Base-by-base conservation (phyloP, 2,113 vertebrate genomes). In the Chamaea fasciata region DNA sequence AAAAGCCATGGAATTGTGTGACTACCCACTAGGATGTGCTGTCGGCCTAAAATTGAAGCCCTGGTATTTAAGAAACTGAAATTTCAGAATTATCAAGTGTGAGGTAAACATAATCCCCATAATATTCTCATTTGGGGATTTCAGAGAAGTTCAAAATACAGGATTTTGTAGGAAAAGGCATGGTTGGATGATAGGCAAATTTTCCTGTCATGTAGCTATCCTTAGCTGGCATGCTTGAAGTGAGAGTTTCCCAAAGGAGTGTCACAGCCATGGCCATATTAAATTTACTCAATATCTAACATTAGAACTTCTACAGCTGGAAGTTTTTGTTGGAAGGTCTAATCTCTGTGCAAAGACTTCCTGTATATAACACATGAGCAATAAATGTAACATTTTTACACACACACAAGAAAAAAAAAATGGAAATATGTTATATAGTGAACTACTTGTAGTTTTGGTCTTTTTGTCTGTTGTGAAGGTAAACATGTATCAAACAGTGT, bases 1-100 rank as follows among this genome's bases (percentile, higher is more conserved):
- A 70, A 56, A 41, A 49, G 24, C n/a, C 30, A 5, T 13, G 35
- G 52, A 87, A 68, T 27, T 60, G 31, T 59, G 41, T 49, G 15
- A 46, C 31, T 39, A 62, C 42, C 98, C 98, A 97, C 97, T 96
- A 97, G 98, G 96, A 31, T 60, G 97, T 92, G 94, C 98, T 98
- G 81, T 94, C 3, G 88, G 76, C 95, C 96, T 97, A 91, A 92
- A 96, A 59, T 92, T 96, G 92, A 83, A 92, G 30, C 21, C 22
- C 22, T 2, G 0, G 2, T 55, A 8, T 30, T 47, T 73, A 27
- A 30, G 30, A 50, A 13, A 20, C 22, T 9, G 20, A 62, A 77
- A 31, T 31, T 39, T 69, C 17, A 55, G 41, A 41, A 52, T 80
- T 89, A 24, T 76, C 6, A 24, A 37, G n/a, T 60, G 31, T 64